These are phyloP conservation scores for Altica lythri DNA, from an alignment of 2,888 invertebrate genomes.

Conservation along the genomic window DNA sequence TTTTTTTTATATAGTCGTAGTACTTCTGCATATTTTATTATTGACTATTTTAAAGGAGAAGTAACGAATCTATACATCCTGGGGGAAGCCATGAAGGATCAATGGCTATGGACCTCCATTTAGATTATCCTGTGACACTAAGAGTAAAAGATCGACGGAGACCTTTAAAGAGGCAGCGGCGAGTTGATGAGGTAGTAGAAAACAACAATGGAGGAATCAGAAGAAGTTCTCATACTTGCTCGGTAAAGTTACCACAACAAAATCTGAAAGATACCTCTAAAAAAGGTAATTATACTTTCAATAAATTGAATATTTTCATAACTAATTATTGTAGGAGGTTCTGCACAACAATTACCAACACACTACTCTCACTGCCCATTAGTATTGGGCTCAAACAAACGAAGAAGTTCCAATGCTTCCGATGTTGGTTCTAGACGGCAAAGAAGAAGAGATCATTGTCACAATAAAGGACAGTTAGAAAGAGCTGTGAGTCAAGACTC, in stretches of 20 bases:
- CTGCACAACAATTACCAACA: conserved; percentile 48
- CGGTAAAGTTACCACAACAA: conserved; percentile 49
- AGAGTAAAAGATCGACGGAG: conserved; percentile 66
- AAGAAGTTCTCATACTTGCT: conserved; percentile 52
- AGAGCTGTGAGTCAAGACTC: conserved; percentile 55
- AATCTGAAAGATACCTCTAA: conserved; percentile 41
- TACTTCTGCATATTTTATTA: neutral
- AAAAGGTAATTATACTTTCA: conserved; percentile 32
- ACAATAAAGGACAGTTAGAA: conserved; percentile 49
- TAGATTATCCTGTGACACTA: conserved; percentile 65
- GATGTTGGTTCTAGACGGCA: conserved; percentile 52
- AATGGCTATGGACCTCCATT: conserved; percentile 76
- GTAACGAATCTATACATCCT: conserved; percentile 63
- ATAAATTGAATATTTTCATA: neutral
- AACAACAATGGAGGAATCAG: conserved; percentile 52
- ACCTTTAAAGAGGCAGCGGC: conserved; percentile 75
- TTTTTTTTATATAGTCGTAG: neutral
- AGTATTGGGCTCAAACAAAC: conserved; percentile 32
- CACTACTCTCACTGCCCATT: conserved; percentile 38
- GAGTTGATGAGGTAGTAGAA: conserved; percentile 74
- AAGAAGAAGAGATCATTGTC: conserved; percentile 48
- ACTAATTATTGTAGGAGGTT: conserved; percentile 40
- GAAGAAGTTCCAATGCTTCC: conserved; percentile 57
- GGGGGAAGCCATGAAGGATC: conserved; percentile 68
- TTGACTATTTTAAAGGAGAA: conserved; percentile 34